Conservation (phyloP, 1,140 invertebrate genomes). For the Cydia splendana region DNA sequence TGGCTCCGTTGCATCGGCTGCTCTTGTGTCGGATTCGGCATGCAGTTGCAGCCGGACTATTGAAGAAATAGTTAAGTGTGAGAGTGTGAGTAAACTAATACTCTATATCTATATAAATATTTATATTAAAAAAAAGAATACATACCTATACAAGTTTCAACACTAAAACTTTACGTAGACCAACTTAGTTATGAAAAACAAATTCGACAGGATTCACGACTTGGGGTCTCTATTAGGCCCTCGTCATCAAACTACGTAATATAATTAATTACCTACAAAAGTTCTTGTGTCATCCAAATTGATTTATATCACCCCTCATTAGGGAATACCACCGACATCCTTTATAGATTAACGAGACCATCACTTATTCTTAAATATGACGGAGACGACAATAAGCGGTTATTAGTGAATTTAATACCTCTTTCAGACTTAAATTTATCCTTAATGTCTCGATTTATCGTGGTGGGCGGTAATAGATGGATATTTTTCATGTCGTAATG, state of each 20-base stretch:
- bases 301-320: conserved; percentile 18
- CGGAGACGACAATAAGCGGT: background rate
- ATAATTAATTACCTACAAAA: conserved; percentile 28
- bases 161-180: no score
- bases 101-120: no score
- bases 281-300: conserved; percentile 18
- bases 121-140: no score
- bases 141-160: no score
- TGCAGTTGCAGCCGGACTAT: no score
- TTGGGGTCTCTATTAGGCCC: background rate
- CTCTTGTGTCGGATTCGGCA: no score
- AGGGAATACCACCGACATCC: conserved; percentile 8
- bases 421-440: background rate
- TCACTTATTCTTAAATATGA: conserved; percentile 5
- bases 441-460: conserved; percentile 10
- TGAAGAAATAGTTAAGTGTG: no score
- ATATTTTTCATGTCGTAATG: conserved; percentile 4
- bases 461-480: background rate
- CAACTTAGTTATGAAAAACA: background rate
- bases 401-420: background rate
- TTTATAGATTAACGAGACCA: conserved; percentile 11
- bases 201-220: background rate
- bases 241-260: conserved; percentile 9
- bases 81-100: no score
- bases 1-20: no score